phyloP scores from a whole-genome alignment of 2,888 invertebrate species.

The Caenorhabditis sp. region DNA sequence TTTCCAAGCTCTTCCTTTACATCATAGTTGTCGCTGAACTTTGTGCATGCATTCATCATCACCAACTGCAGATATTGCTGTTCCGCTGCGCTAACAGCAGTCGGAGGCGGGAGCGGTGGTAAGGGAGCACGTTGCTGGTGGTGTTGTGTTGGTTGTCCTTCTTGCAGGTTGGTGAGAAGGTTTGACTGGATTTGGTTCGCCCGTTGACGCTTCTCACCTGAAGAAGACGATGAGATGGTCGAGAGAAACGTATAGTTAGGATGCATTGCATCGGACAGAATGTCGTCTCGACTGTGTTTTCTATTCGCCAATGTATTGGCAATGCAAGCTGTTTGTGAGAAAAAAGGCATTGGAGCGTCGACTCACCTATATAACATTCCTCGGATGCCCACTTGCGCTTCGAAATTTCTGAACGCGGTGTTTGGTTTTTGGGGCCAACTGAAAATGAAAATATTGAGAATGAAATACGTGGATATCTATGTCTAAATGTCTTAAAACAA shows the following conservation, averaged over 20 bases:
- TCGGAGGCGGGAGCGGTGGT: conserved; percentile 35
- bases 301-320: conserved; percentile 9
- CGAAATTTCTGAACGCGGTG: conserved; percentile 65
- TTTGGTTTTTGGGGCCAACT: conserved; percentile 56
- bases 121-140: conserved; percentile 23
- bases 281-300: neutral
- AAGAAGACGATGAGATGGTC: neutral
- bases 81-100: conserved; percentile 25
- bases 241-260: conserved; percentile 39
- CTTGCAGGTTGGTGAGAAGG: conserved; percentile 48
- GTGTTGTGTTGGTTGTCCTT: conserved; percentile 24
- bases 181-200: conserved; percentile 42
- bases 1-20: conserved; percentile 99
- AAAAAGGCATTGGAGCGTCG: neutral
- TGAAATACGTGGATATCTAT: neutral
- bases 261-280: conserved; percentile 40
- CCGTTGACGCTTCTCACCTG: conserved; percentile 66
- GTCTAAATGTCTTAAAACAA: conserved; percentile 12
- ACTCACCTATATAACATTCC: conserved; percentile 68
- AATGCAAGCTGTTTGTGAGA: conserved; percentile 6
- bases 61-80: conserved; percentile 52
- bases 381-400: conserved; percentile 68
- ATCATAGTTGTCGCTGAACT: conserved; percentile 99
- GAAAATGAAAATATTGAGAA: conserved; percentile 15
- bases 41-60: conserved; percentile 88